These are phyloP conservation scores for Cotesia congregata DNA, from an alignment of 2,888 invertebrate genomes.

Conservation along the genomic window DNA sequence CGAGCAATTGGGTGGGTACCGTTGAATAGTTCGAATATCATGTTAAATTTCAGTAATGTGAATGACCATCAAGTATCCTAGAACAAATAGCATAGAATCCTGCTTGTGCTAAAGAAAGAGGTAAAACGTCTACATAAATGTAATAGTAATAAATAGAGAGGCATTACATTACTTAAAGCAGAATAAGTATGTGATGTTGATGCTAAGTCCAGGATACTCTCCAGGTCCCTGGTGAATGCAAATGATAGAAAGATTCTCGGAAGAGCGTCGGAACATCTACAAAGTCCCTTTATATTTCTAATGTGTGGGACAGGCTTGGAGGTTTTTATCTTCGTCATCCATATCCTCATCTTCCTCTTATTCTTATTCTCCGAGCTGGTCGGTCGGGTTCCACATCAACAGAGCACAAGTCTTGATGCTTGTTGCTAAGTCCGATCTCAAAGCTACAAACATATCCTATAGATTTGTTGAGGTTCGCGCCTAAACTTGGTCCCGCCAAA, in stretches of 20 bases:
- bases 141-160: background rate
- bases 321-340: background rate
- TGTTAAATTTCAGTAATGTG: too few relatives aligned
- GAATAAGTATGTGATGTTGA: background rate
- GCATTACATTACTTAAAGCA: background rate
- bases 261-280: constrained; percentile 5
- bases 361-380: constrained; percentile 2
- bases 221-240: constrained; percentile 19
- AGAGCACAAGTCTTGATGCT: too few relatives aligned
- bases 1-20: too few relatives aligned
- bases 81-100: too few relatives aligned
- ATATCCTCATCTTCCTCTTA: background rate
- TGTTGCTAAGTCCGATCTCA: background rate
- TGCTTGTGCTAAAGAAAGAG: too few relatives aligned
- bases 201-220: background rate
- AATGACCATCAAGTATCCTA: too few relatives aligned
- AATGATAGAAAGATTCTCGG: constrained; percentile 21
- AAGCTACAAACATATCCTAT: too few relatives aligned
- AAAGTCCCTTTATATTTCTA: background rate
- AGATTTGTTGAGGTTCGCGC: background rate
- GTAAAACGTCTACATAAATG: too few relatives aligned
- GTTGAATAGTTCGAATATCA: too few relatives aligned
- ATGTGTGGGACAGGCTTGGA: background rate
- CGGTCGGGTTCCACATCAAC: background rate
- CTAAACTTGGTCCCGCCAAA: background rate